Evolutionary conservation across 2,113 vertebrate genomes (phyloP), one percentile per base, ranked within the genome.

Genomic region (Australoheros scitulus): DNA sequence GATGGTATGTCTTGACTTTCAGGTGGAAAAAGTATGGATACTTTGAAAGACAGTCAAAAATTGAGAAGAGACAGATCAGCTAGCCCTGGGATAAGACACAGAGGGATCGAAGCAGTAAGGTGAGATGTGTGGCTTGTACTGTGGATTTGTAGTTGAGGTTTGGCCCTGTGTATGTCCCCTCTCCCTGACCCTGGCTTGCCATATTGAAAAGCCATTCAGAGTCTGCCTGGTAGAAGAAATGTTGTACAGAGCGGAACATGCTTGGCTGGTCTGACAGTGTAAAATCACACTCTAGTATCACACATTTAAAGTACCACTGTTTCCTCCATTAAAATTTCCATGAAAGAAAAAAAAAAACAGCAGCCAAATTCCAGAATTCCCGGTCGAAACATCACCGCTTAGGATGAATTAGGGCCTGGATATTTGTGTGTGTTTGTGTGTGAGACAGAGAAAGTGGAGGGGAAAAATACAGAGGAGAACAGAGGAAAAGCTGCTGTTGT

Each of bases 321-420:
- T 95, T 90, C 88, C 88, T 86, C 93, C 92, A 92, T 94, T 92
- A 90, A 86, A 59, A 64, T 87, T 93, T 90, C 92, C 91, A 90
- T 86, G 87, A 87, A 92, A 93, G 92, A 89, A 55, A 72, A 68
- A 26, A 52, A 72, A 72, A 70, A 17, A 11, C 22, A 38, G 79
- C 72, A 76, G 89, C 83, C 85, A 93, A 89, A 93, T 93, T 94
- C 91, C 89, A 89, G 82, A 87, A 90, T 88, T 92, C 92, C 88
- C 88, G 29, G 65, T 57, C 26, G 80, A 81, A 91, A 84, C 82
- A 88, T 94, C 88, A 90, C 56, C 26, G 47, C 81, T 57, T 29
- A 52, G 79, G 76, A 74, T 90, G 81, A 86, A 91, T 89, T 92
- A 87, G 68, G 79, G 88, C 59, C 61, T 68, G 77, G 36, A 76